Conservation (phyloP, 1,140 invertebrate genomes). For the Gerris buenoi region DNA sequence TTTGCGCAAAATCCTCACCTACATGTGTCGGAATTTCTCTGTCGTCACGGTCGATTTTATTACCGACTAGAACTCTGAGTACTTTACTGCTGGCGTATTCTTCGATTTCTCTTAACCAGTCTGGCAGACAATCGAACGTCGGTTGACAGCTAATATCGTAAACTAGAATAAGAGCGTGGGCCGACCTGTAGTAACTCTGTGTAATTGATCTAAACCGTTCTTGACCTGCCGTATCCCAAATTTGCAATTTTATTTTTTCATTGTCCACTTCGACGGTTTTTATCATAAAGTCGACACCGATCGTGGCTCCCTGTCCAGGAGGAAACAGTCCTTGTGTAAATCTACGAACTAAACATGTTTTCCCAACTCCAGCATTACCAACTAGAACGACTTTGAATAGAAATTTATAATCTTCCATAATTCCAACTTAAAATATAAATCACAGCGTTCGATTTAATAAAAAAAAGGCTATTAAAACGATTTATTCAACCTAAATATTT, state of each 20-base stretch:
- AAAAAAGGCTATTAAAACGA: too few species aligned
- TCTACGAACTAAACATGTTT: conserved; percentile 79
- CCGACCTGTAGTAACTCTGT: conserved; percentile 93
- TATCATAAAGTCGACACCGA: conserved; percentile 99
- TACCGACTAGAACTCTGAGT: conserved; percentile 79
- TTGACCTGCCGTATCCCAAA: conserved; percentile 96
- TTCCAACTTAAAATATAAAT: background rate
- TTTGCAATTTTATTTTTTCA: conserved; percentile 96
- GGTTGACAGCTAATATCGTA: conserved; percentile 96
- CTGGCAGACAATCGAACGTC: conserved; percentile 88
- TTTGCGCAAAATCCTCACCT: conserved; percentile 88
- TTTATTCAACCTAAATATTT: too few species aligned
- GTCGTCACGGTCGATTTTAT: conserved; percentile 91
- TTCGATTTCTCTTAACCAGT: conserved; percentile 91
- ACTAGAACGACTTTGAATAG: conserved; percentile 93
- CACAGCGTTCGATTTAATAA: too few species aligned
- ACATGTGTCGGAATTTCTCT: conserved; percentile 85
- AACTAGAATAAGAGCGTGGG: conserved; percentile 90
- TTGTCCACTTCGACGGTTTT: conserved; percentile 97
- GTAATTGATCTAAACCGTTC: conserved; percentile 95
- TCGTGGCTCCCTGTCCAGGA: conserved; percentile 93
- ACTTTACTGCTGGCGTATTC: conserved; percentile 92
- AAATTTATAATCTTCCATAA: conserved; percentile 96
- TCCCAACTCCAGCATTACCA: conserved; percentile 87
- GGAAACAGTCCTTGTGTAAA: conserved; percentile 90